Percentiles rank a stretch among this genome's conserved stretches.
These are phyloP conservation scores for Cantharis nigra DNA, from an alignment of 2,888 invertebrate species.

Conservation along the genomic window DNA sequence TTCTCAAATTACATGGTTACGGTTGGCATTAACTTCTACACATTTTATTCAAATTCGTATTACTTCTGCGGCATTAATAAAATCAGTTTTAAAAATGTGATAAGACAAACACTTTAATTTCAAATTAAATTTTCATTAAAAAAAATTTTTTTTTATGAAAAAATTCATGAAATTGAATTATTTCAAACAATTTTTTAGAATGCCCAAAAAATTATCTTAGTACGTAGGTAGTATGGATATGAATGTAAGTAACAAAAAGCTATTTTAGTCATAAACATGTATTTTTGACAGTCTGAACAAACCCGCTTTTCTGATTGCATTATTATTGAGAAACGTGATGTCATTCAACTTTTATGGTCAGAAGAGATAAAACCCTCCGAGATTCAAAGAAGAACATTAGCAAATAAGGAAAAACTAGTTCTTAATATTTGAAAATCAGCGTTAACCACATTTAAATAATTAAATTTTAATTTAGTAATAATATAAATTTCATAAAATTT, in stretches of 20 bases:
- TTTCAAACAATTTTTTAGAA: not conserved
- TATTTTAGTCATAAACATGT: not conserved
- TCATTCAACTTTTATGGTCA: not conserved
- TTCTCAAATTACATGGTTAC: not conserved
- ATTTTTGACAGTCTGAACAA: not conserved
- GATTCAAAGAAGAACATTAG: not conserved
- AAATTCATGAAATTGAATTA: not conserved
- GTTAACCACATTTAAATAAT: not conserved
- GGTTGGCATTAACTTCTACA: not conserved
- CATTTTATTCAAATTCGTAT: not conserved
- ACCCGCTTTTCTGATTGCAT: not conserved
- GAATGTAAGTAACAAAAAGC: not conserved
- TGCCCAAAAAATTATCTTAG: not conserved
- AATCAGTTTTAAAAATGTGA: not conserved
- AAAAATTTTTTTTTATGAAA: not conserved
- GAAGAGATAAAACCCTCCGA: not conserved
- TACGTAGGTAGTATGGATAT: not conserved
- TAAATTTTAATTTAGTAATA: not conserved
- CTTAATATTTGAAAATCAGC: not conserved
- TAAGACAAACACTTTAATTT: not conserved
- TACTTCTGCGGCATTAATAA: not conserved
- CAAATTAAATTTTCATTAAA: not conserved
- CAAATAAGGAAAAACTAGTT: not conserved
- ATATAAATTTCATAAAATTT: not conserved
- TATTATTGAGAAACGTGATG: not conserved